Evolutionary conservation across 2,113 vertebrate species (phyloP).

Genomic region (Scatophagus argus): DNA sequence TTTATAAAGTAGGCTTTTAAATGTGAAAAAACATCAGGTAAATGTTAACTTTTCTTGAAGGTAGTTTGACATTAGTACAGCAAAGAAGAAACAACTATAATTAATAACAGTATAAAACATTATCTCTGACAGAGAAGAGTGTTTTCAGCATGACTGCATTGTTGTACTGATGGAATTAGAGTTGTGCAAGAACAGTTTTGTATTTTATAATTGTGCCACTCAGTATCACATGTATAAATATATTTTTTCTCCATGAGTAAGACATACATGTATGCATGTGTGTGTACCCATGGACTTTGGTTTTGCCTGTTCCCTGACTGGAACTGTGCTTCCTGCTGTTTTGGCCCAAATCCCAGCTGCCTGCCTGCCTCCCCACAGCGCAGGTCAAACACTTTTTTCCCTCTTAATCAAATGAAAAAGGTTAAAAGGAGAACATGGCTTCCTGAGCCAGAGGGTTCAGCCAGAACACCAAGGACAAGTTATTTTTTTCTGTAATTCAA

Average conservation of each 20-base stretch:
- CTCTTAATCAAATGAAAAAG: slow-evolving; percentile 75
- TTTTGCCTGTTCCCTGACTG: slow-evolving; percentile 36
- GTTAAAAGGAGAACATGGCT: slow-evolving; percentile 72
- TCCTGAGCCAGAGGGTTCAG: slow-evolving; percentile 57
- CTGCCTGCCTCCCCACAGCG: slow-evolving; percentile 33
- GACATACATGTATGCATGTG: neutral
- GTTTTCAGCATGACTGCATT: no score
- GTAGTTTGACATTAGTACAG: no score
- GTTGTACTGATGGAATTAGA: no score
- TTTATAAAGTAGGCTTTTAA: no score
- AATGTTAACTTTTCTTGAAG: no score
- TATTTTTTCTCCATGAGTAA: neutral
- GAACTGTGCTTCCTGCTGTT: slow-evolving; percentile 56
- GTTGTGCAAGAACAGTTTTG: neutral
- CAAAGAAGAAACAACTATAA: neutral
- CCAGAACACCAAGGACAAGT: slow-evolving; percentile 63
- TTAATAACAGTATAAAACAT: no score
- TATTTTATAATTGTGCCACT: neutral
- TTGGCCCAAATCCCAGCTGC: slow-evolving; percentile 69
- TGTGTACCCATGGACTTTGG: slow-evolving; percentile 27
- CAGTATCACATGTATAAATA: neutral
- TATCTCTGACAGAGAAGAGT: no score
- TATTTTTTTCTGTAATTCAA: slow-evolving; percentile 34
- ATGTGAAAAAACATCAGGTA: neutral
- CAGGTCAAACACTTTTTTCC: slow-evolving; percentile 66